Evolutionary conservation across 1,140 invertebrate genomes (phyloP).

Genomic region (Melitaea cinxia): DNA sequence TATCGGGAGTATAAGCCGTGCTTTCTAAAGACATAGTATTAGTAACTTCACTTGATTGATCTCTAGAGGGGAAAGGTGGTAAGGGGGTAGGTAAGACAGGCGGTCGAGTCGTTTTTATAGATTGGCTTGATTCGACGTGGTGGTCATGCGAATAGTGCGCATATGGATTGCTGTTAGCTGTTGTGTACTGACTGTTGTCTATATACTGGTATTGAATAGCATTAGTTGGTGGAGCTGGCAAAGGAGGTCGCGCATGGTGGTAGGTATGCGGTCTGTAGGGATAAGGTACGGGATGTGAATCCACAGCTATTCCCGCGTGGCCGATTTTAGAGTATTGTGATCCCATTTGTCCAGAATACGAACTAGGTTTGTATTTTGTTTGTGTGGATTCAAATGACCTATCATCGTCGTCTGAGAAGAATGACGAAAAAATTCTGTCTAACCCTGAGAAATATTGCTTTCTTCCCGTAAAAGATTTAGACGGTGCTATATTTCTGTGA

Average conservation of each 20-base stretch:
- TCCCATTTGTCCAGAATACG: conserved; percentile 40
- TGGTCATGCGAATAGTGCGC: conserved; percentile 48
- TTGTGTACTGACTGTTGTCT: conserved; percentile 36
- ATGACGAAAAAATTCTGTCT: conserved; percentile 67
- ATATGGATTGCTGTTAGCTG: conserved; percentile 38
- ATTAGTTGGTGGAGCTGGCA: conserved; percentile 41
- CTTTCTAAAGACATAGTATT: conserved; percentile 41
- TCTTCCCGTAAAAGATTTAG: conserved; percentile 40
- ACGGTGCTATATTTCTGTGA: conserved; percentile 67
- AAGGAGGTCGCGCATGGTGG: conserved; percentile 49
- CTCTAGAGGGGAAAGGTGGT: conserved; percentile 41
- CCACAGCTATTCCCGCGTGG: conserved; percentile 44
- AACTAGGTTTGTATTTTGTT: conserved; percentile 50
- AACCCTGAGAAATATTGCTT: conserved; percentile 52
- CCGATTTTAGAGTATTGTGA: conserved; percentile 56
- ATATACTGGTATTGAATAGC: conserved; percentile 48
- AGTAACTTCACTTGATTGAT: conserved; percentile 43
- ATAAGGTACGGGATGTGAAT: conserved; percentile 55
- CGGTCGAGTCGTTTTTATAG: conserved; percentile 57
- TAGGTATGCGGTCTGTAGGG: conserved; percentile 52
- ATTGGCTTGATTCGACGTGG: conserved; percentile 46
- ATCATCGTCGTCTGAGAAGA: conserved; percentile 68
- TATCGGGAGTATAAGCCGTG: conserved; percentile 45
- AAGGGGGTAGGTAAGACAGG: conserved; percentile 66
- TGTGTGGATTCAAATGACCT: conserved; percentile 45